Base-by-base conservation (phyloP, 2,888 invertebrate genomes). In the Amblyjoppa proteus region DNA sequence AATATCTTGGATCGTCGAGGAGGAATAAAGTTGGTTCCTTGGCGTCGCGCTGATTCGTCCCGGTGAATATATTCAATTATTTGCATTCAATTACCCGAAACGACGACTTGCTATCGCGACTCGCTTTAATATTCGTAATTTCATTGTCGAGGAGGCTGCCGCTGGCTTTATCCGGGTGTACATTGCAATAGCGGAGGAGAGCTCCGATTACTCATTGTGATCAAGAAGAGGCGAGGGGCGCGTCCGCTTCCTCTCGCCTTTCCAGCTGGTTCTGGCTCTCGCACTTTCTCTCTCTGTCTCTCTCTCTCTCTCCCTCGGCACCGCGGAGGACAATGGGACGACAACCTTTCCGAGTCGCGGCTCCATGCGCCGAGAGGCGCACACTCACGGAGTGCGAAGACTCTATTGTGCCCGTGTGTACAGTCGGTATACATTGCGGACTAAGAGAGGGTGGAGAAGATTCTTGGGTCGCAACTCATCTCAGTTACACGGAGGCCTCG, bases 131-230 rank as follows among this genome's bases (percentile, higher is more conserved):
- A 76, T 84, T 76, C 73, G 84, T 68, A 70, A 66, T 25, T 16
- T 38, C 38, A 81, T 81, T 81, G 73, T 73, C 58, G 25, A 76
- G 34, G 13, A 38, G 34, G 34, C 16, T 16, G 11, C 25, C 20
- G n/a, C n/a, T 28, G 78, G 51, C 61, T 61, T 74, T 74, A 80
- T 61, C 58, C 61, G 49, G 71, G 56, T 49, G 51, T 45, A 68
- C 68, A 11, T 20, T 64, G 81, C 16, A 81, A 84, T 84, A n/a
- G 56, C 31, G 2, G 41, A 41, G 38, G n/a, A 49, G 45, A 74
- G 77, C 53, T 78, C 69, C 64, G 61, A 78, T 85, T 85, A 81
- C 81, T 74, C 73, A 81, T 84, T 81, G 81, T 74, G 51, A 84
- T 81, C 69, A 64, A 56, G 73, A 69, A 74, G 58, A 61, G 74